Evolutionary conservation across 2,113 vertebrate species (phyloP), one percentile per base, ranked within the genome.

Genomic region (Nipponia nippon): DNA sequence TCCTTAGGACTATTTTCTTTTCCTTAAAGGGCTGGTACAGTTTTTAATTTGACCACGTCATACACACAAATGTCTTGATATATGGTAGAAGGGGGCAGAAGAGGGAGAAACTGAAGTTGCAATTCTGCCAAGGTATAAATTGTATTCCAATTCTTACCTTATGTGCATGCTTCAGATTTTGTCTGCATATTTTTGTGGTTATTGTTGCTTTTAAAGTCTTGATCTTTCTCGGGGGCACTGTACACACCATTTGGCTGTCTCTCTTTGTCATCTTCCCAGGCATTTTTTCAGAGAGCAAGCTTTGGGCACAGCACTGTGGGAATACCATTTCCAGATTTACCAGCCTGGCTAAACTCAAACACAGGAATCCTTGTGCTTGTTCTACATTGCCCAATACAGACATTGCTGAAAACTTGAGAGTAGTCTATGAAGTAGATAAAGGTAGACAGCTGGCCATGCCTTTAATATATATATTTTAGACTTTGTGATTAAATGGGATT

Each of bases 1-100:
- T 70, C 67, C n/a, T 87, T 82, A 61, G 34, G 62, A 44, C 27
- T 69, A 14, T 59, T 89, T 97, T 84, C 25, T 94, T 81, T 80
- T 62, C 79, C 81, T 84, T 62, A 44, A 44, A 42, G n/a, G 29
- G 21, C 21, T 53, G 82, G 30, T 89, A 27, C 27, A 32, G 9
- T n/a, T 92, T 97, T 78, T 49, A 49, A 65, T 90, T 79, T 82
- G 66, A 65, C 40, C 30, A 17, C 40, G 55, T 38, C 30, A 58
- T 13, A 29, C 22, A 32, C 49, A 8, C 13, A 59, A 32, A 62
- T 50, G 11, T 12, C n/a, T 61, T 65, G 27, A 49, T 72, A 50
- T 3, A 2, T 88, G 26, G 15, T 40, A 47, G 63, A 82, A 89
- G 22, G 6, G 38, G 22, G 7, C 46, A 59, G 19, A 7, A 66